Percentiles rank a stretch among this genome's conserved stretches.
These are phyloP conservation scores for Nephotettix cincticeps DNA, from an alignment of 1,140 invertebrate species.

Conservation along the genomic window DNA sequence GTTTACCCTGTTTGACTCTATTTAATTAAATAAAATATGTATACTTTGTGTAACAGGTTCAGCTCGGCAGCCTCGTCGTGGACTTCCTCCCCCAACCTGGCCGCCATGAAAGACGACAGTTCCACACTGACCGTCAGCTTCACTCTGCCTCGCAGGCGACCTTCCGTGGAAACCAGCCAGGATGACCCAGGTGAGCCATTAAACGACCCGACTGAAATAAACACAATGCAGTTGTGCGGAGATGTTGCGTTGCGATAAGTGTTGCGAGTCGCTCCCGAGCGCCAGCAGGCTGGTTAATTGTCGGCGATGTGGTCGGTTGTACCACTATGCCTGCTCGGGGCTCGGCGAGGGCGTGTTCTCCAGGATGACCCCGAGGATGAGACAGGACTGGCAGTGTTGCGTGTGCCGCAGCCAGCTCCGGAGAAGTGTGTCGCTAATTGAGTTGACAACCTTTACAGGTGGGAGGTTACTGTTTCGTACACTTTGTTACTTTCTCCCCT, in stretches of 20 bases:
- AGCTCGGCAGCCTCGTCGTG: conserved; percentile 53
- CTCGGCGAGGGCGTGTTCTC: background rate
- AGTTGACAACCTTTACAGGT: background rate
- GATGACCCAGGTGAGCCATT: conserved; percentile 28
- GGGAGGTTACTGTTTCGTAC: background rate
- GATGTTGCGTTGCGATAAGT: background rate
- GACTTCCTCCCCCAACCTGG: conserved; percentile 71
- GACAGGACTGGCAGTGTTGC: background rate
- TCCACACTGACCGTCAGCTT: conserved; percentile 61
- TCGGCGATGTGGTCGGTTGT: background rate
- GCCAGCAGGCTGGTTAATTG: background rate
- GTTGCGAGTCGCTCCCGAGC: background rate
- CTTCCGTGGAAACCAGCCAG: conserved; percentile 29
- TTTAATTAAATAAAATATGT: too few relatives aligned
- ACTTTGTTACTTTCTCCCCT: too few relatives aligned
- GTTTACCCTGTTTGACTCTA: too few relatives aligned
- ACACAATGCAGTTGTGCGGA: background rate
- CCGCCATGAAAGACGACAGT: conserved; percentile 53
- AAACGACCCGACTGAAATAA: background rate
- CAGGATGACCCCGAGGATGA: background rate
- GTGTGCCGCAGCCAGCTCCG: background rate
- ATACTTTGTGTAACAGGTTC: too few relatives aligned
- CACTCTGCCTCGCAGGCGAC: conserved; percentile 60
- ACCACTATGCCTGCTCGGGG: background rate
- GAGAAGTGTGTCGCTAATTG: background rate